Conservation (phyloP, 2,113 vertebrate species). For the Formicarius rufipectus region DNA sequence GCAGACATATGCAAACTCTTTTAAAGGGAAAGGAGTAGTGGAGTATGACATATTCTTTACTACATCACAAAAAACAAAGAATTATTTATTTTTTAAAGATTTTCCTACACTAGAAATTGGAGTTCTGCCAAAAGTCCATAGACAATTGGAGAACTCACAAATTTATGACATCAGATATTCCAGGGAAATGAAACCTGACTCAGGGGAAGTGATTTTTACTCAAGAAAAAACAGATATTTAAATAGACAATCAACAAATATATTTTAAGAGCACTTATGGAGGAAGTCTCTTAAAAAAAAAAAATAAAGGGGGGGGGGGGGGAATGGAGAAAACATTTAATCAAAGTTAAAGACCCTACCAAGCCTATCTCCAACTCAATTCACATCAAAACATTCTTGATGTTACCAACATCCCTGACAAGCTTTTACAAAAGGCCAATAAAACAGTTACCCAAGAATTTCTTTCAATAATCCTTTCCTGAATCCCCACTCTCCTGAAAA, state of each 20-base stretch:
- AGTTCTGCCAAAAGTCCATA: background rate
- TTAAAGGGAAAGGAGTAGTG: background rate
- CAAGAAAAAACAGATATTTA: background rate
- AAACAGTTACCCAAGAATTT: background rate
- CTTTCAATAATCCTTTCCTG: background rate
- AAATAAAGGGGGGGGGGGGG: too few species aligned
- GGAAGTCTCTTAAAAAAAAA: background rate
- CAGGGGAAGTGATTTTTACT: slow-evolving; percentile 15
- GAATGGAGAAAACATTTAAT: background rate
- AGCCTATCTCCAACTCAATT: background rate
- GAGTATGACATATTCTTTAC: background rate
- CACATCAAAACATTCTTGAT: background rate
- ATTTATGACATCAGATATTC: slow-evolving; percentile 32
- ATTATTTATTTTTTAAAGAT: background rate
- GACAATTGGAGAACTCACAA: slow-evolving; percentile 20
- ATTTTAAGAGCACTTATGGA: background rate
- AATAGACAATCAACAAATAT: background rate
- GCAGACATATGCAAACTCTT: background rate
- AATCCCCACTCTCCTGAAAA: background rate
- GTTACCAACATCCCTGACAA: fast-evolving
- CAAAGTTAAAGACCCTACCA: background rate
- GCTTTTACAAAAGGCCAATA: background rate
- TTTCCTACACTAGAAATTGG: background rate
- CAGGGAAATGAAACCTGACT: slow-evolving; percentile 48
- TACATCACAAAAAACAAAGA: background rate